phyloP scores from a whole-genome alignment of 2,113 vertebrate species.

The Vulpes vulpes region DNA sequence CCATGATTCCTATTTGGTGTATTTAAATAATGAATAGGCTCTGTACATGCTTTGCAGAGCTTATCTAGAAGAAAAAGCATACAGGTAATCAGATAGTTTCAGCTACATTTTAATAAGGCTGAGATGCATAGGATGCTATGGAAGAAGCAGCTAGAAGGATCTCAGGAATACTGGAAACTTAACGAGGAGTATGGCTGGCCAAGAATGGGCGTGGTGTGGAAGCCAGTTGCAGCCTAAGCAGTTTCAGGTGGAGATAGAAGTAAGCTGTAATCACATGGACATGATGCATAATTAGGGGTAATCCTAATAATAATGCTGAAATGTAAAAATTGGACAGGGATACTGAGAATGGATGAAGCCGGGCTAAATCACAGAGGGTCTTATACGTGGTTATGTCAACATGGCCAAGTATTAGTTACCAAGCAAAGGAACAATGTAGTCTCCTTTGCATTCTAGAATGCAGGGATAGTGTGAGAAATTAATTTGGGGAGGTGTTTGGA shows the following conservation, averaged over 20 bases:
- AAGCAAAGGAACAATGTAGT: neutral
- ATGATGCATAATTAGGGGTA: neutral
- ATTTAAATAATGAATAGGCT: neutral
- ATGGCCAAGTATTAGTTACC: neutral
- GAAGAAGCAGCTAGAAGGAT: neutral
- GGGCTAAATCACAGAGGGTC: neutral
- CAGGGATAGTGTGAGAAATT: neutral
- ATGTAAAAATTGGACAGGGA: neutral
- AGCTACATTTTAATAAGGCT: neutral
- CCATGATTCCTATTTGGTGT: neutral
- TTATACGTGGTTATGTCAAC: neutral
- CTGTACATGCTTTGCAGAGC: neutral
- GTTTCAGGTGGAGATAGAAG: neutral
- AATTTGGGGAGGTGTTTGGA: neutral
- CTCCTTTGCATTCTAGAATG: neutral
- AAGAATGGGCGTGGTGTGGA: neutral
- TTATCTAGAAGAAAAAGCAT: neutral
- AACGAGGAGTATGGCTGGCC: rapidly evolving
- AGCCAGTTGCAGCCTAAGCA: neutral
- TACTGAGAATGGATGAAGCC: neutral
- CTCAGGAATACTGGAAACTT: neutral
- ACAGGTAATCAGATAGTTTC: neutral
- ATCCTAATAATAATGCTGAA: neutral
- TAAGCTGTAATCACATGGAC: neutral
- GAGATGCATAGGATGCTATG: neutral